Base-by-base conservation (phyloP, 2,797 vertebrate species). In the Pseudochromis fuscus region DNA sequence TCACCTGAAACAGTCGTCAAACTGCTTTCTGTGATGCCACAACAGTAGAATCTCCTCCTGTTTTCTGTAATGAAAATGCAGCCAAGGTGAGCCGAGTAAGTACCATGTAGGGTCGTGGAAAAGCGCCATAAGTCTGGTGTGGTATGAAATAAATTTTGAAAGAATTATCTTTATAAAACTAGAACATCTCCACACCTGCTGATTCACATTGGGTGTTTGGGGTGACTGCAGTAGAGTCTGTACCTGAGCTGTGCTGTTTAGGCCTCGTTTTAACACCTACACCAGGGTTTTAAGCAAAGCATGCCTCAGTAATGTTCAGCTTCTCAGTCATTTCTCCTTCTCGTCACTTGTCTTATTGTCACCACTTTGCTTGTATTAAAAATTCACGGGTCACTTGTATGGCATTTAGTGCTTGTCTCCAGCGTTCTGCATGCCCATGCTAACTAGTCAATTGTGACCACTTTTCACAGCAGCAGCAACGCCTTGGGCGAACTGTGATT, bases 391-490 rank as follows among this genome's bases (percentile, higher is more conserved):
- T 93, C 93, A 93, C 87, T 91, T 89, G 86, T 87, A 80, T 88
- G 89, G 83, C 91, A 89, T 93, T 91, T 88, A 90, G 85, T 85
- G 86, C 82, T 87, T 86, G 87, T 92, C 91, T 92, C 82, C 81
- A 79, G 88, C 65, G 85, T 79, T 87, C 87, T 62, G 78, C 76
- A 62, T 72, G 87, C 87, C 82, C 52, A 63, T 81, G 88, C 89
- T 91, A 93, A 92, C 91, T 88, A 92, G 91, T 90, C 91, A 91
- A 66, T 90, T 90, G 92, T 92, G 93, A 91, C 90, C 91, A 91
- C 87, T 91, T 90, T 91, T 87, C 85, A 83, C 90, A 87, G 87
- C 81, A 52, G 90, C 88, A 71, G 79, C 86, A 51, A 74, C 7
- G 86, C 90, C 83, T 82, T 87, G 78, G 87, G 90, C 82, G 66